Percentiles rank a stretch among this genome's conserved stretches.
Evolutionary conservation across 2,113 vertebrate species (phyloP).

Genomic region (Tragelaphus buxtoni): DNA sequence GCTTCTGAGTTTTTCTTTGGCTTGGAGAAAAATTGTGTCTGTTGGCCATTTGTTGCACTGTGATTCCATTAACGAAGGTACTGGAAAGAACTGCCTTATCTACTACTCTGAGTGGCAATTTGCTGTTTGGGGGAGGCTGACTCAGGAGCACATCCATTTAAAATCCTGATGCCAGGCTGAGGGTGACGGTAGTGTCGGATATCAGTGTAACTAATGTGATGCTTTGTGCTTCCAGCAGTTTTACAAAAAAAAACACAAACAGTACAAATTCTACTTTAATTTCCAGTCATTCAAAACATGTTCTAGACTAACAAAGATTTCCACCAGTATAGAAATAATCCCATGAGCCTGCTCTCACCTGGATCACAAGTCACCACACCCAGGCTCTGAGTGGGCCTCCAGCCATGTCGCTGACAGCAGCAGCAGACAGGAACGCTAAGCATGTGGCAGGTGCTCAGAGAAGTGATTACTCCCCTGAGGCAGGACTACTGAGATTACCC

Average conservation of each 20-base stretch:
- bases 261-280: neutral
- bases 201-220: neutral
- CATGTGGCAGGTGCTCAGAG: neutral
- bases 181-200: fast-evolving
- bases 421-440: neutral
- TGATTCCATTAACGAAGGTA: neutral
- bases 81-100: neutral
- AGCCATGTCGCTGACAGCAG: fast-evolving
- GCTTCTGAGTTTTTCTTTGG: neutral
- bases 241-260: neutral
- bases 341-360: neutral
- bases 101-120: neutral
- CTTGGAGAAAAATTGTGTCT: neutral
- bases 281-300: neutral
- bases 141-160: neutral
- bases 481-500: neutral
- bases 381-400: neutral
- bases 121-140: neutral
- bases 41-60: neutral
- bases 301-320: neutral
- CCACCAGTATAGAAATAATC: neutral
- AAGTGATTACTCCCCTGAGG: neutral
- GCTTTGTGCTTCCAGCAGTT: neutral
- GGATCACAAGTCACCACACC: neutral
- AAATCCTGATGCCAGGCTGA: neutral